Conservation (phyloP, 2,888 invertebrate genomes). For the Gryllus longicercus region DNA sequence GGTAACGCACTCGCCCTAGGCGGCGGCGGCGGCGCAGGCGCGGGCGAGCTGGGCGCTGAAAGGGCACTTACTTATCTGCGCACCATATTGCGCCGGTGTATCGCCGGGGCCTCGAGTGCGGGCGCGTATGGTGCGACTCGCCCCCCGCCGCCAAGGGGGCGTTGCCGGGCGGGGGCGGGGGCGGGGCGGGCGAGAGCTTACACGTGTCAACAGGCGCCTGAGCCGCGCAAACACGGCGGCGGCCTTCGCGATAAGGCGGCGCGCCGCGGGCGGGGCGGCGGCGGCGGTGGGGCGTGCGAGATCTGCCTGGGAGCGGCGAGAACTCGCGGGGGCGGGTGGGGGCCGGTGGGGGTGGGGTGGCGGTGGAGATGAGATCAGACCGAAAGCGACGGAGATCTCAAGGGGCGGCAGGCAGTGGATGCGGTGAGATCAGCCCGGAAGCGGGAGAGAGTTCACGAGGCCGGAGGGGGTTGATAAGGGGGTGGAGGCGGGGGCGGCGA, state of each 20-base stretch:
- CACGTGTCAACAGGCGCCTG: slow-evolving; percentile 10
- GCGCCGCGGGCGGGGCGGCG: not conserved
- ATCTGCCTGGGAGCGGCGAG: not conserved
- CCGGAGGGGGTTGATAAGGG: too few species aligned
- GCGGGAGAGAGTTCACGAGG: not conserved
- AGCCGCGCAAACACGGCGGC: not conserved
- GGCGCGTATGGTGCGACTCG: not conserved
- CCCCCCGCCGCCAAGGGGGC: not conserved
- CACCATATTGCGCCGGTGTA: slow-evolving; percentile 17
- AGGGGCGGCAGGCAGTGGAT: too few species aligned
- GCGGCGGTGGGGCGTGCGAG: not conserved
- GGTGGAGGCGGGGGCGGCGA: too few species aligned
- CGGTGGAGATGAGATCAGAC: too few species aligned
- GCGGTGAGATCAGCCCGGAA: not conserved
- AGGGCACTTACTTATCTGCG: not conserved
- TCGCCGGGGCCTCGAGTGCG: not conserved
- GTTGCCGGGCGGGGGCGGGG: not conserved
- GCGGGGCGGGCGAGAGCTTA: not conserved
- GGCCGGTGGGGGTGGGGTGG: too few species aligned
- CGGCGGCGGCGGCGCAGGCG: not conserved
- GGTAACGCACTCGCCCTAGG: not conserved
- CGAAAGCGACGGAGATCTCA: too few species aligned
- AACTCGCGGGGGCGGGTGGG: not conserved
- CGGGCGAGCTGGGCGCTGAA: not conserved
- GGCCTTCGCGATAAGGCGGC: not conserved